Base-by-base conservation (phyloP, 2,888 invertebrate species). In the Diachrysia chrysitis region DNA sequence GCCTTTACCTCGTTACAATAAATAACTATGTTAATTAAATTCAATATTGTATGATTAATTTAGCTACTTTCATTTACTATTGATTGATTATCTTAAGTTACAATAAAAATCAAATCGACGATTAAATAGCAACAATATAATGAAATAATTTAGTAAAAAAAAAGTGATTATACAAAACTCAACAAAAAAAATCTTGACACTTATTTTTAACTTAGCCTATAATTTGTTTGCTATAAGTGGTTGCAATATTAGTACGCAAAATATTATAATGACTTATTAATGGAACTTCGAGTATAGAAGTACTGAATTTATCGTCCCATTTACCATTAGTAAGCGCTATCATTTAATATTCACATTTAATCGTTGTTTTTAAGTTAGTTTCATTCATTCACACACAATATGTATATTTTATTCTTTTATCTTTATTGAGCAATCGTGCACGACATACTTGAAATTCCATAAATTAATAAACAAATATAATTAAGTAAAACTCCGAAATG, bases 41-140 rank as follows among this genome's bases (percentile, higher is more conserved):
- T 86, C 79, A 87, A 83, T 87, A 85, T 84, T 83, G 79, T 88
- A 85, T 81, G 76, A 84, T 84, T 87, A 86, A 81, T 85, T 84
- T 85, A 86, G 70, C 85, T 87, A 88, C 76, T 70, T 75, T 73
- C 58, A 69, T 83, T 79, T 55, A 70, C 82, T 79, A 82, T 82
- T 78, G 76, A 81, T 79, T 71, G 71, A 78, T 76, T 71, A 71
- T 69, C 69, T 70, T 78, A 79, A 48, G 60, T 58, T 72, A 69
- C 17, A 17, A 53, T n/a, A 64, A 63, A 19, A 58, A 68, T 37
- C 35, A 68, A 66, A 46, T 58, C 37, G 46, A 72, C 21, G 51
- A 66, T 48, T 48, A 56, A 66, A 57, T 61, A 61, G 46, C 21
- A 67, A 79, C 32, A 66, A 48, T 42, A 23, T 62, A 35, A 21